Base-by-base conservation (phyloP, 2,888 invertebrate genomes). In the Galerucella calmariensis region DNA sequence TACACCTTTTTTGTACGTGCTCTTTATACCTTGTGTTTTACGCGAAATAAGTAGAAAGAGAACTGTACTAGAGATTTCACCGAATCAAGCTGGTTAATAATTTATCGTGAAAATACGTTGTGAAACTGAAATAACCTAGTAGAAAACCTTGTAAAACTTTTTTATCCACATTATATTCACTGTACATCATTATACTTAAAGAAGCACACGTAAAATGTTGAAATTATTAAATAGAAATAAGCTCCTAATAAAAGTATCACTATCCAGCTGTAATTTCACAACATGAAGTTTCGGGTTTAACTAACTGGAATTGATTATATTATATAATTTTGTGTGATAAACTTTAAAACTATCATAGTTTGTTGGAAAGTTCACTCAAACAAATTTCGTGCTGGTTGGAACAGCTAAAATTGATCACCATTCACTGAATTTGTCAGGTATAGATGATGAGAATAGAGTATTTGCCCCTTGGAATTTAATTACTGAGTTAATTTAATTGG, bases 371-470 rank as follows among this genome's bases (percentile, higher is more conserved):
- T 65, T 46, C 20, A 46, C 11, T 44, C 2, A 14, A 65, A 65
- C 46, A 44, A 65, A 46, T 46, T 65, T 4, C 16, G 44, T 46
- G 46, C 20, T 5, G 16, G 16, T 3, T 20, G 20, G 11, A 63
- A 41, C 12, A n/a, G 63, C 12, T 41, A 24, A 20, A 65, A 58
- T 58, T 66, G 65, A 71, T 62, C 16, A 20, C 27, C 20, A 53
- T 56, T 66, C 14, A 56, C 59, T 72, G 66, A 67, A 48, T 46
- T 72, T 72, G 72, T 72, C 72, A 72, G 72, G 65, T 58, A 58
- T 65, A 58, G 53, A 69, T 69, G 69, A 70, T 70, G 66, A 6
- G 12, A 59, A 71, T 66, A 9, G 67, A 35, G 46, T 65, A 70
- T 53, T 70, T 27, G 24, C 20, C 11, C 56, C 65, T 63, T 63